A percentile compares a stretch with the other conserved stretches of the same genome.
These are phyloP conservation scores for Jacana jacana DNA, from an alignment of 2,113 vertebrate genomes.

Conservation along the genomic window DNA sequence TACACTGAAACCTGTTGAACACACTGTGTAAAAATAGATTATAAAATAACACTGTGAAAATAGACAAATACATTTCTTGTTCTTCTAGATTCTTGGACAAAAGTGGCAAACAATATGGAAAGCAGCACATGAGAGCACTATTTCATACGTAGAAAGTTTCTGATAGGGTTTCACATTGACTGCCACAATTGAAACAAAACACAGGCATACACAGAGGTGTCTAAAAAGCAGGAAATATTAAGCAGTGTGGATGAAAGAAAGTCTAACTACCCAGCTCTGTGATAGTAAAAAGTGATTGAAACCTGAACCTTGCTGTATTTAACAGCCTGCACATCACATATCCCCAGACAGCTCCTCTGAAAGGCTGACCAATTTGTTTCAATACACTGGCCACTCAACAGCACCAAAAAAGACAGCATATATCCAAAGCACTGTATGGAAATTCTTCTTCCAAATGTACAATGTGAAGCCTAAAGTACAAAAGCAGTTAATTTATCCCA, in stretches of 20 bases:
- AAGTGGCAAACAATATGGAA: not conserved
- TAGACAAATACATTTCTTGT: not conserved
- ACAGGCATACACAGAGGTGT: not conserved
- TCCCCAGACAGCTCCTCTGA: not conserved
- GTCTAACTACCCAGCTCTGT: not conserved
- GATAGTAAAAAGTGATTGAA: not conserved
- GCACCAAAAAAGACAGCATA: slow-evolving; percentile 19
- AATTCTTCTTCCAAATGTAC: slow-evolving; percentile 64
- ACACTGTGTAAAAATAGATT: not conserved
- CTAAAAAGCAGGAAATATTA: not conserved
- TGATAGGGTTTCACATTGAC: not conserved
- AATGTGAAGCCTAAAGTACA: slow-evolving; percentile 58
- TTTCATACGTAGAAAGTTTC: not conserved
- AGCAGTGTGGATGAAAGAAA: not conserved
- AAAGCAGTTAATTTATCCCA: slow-evolving; percentile 74
- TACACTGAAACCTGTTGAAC: not conserved
- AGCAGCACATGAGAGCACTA: not conserved
- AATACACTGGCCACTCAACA: slow-evolving; percentile 34
- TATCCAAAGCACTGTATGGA: slow-evolving; percentile 21
- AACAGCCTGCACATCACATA: not conserved
- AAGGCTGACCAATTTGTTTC: slow-evolving; percentile 58
- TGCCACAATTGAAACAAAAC: not conserved
- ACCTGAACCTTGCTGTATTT: not conserved
- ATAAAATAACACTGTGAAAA: not conserved
- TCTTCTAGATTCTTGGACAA: not conserved